Evolutionary conservation across 2,797 vertebrate species (phyloP), one percentile per base, ranked within the genome.

Genomic region (Lateolabrax maculatus): DNA sequence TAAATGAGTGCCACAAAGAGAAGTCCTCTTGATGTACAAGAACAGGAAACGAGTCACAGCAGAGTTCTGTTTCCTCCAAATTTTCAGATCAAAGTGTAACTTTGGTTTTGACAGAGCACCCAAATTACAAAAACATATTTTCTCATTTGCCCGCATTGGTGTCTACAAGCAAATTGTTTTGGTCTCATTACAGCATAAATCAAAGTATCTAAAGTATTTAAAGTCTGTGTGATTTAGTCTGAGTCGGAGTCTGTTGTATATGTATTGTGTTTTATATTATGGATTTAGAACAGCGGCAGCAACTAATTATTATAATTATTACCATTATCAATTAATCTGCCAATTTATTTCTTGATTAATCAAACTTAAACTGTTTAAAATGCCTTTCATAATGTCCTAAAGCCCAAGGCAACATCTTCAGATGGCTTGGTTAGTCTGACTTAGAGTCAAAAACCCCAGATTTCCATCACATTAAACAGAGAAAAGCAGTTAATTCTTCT

Each of bases 21-120:
- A 65, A 72, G 57, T 23, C 15, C 1, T 49, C 7, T 9, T 70
- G 58, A 57, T 58, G 60, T 48, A 48, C 41, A 55, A 56, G 75
- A 87, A 90, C 82, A 90, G 87, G 89, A 92, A 90, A 80, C 6
- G 11, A 36, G 57, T 43, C 68, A 65, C 36, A 41, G 41, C 15
- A 52, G 41, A 41, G 67, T 46, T 63, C 37, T 74, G 37, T 70
- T 84, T 87, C 72, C 84, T 74, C 36, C 13, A 52, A 39, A 84
- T 49, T 43, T 48, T 65, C 19, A 72, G 15, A 39, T 52, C 16
- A 69, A 70, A 61, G 58, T 36, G 9, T 43, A 10, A 36, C 37
- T 65, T 60, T 43, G 37, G 8, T 34, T 44, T 27, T 56, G 37
- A 62, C 18, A 31, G 19, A 57, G 36, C 7, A 34, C 37, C 18